These are phyloP conservation scores for Leptopilina boulardi DNA, from an alignment of 1,140 invertebrate genomes.

Conservation along the genomic window DNA sequence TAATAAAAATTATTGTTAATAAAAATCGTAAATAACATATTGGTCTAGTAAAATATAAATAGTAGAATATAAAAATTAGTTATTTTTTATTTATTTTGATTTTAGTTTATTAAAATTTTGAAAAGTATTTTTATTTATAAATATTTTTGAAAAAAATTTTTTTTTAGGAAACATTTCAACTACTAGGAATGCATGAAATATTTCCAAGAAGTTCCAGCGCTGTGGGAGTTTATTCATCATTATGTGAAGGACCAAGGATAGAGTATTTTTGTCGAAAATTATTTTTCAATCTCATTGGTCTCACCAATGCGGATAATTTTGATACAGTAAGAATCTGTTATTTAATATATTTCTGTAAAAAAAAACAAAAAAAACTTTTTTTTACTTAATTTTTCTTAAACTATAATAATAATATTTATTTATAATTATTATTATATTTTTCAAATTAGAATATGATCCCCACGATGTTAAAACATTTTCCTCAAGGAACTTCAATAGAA, in stretches of 20 bases:
- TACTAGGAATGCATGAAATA: constrained; percentile 61
- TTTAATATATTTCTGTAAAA: too few relatives aligned
- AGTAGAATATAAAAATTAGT: too few relatives aligned
- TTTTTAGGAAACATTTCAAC: constrained; percentile 60
- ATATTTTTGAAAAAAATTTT: constrained; percentile 2
- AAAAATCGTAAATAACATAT: too few relatives aligned
- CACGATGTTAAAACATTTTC: constrained; percentile 73
- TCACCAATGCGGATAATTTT: constrained; percentile 57
- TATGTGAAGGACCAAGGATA: constrained; percentile 67
- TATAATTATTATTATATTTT: constrained; percentile 46
- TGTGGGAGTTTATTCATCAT: constrained; percentile 48
- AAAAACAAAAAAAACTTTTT: too few relatives aligned
- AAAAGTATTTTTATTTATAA: neutral
- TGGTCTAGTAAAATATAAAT: too few relatives aligned
- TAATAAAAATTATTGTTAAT: too few relatives aligned
- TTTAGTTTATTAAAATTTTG: too few relatives aligned
- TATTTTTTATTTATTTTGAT: too few relatives aligned
- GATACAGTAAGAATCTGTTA: constrained; percentile 54
- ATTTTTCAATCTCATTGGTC: constrained; percentile 69
- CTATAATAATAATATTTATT: constrained; percentile 54
- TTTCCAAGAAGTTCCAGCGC: constrained; percentile 57
- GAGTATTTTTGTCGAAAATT: constrained; percentile 77
- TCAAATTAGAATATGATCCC: constrained; percentile 69
- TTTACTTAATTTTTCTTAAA: too few relatives aligned
- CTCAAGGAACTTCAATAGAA: constrained; percentile 75